Conservation (phyloP, 1,140 invertebrate species). For the Eumaeus atala region DNA sequence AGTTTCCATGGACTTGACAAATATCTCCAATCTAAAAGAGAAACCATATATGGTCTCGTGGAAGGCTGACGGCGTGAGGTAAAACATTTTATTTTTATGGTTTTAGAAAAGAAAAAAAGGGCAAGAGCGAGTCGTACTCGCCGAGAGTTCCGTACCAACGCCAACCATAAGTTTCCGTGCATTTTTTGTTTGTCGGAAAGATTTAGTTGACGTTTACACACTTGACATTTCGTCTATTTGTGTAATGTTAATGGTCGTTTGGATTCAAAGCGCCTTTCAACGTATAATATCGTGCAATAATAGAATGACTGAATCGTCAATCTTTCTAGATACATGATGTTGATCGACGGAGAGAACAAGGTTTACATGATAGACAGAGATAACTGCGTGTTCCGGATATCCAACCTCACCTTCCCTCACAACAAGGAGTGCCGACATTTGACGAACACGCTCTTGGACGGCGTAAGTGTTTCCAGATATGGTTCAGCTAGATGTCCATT, state of each 20-base stretch:
- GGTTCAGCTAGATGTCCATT: too few relatives aligned
- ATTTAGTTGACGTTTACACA: too few relatives aligned
- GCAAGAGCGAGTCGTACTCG: too few relatives aligned
- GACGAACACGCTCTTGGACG: conserved; percentile 92
- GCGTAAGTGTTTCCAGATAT: conserved; percentile 80
- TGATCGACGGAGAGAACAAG: conserved; percentile 89
- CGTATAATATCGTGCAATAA: too few relatives aligned
- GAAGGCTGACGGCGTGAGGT: conserved; percentile 99
- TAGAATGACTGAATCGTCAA: too few relatives aligned
- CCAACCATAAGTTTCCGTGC: too few relatives aligned
- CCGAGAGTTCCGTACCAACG: too few relatives aligned
- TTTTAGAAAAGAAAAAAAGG: too few relatives aligned
- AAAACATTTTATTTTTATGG: background rate
- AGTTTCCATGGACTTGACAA: conserved; percentile 93
- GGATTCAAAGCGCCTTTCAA: too few relatives aligned
- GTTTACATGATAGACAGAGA: conserved; percentile 97
- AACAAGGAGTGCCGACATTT: conserved; percentile 84
- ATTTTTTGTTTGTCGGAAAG: too few relatives aligned
- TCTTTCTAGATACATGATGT: conserved; percentile 92
- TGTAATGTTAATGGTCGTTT: too few relatives aligned
- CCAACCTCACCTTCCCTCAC: conserved; percentile 85
- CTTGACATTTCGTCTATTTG: too few relatives aligned
- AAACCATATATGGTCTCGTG: conserved; percentile 97
- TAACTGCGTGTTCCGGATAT: conserved; percentile 93
- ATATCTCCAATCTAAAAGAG: conserved; percentile 85